phyloP scores from a whole-genome alignment of 2,888 invertebrate species.

The Cremastobaeus sp. region DNA sequence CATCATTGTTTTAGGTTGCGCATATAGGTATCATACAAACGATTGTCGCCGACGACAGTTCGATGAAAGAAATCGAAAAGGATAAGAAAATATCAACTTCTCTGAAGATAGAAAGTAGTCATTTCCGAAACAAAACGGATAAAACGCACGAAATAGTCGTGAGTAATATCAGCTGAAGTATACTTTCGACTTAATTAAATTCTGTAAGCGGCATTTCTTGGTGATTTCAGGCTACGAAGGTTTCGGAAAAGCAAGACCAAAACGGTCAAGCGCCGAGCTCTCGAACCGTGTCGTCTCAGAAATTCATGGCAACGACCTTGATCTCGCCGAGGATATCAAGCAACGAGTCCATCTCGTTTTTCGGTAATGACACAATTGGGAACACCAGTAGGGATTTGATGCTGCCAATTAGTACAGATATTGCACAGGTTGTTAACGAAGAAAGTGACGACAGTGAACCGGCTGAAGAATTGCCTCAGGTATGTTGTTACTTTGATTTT shows the following conservation, averaged over 20 bases:
- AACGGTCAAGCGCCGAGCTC: conserved; percentile 83
- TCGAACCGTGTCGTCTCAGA: conserved; percentile 61
- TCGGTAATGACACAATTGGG: conserved; percentile 72
- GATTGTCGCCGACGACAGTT: conserved; percentile 44
- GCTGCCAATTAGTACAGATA: conserved; percentile 81
- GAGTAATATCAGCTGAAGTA: conserved; percentile 49
- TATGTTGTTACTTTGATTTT: conserved; percentile 53
- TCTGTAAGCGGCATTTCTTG: conserved; percentile 4
- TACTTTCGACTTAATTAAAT: conserved; percentile 24
- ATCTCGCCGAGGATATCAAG: conserved; percentile 79
- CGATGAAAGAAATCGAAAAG: conserved; percentile 57
- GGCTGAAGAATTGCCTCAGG: conserved; percentile 72
- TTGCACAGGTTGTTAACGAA: conserved; percentile 79
- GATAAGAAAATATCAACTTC: conserved; percentile 69
- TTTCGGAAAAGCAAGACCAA: conserved; percentile 81
- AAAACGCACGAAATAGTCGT: conserved; percentile 64
- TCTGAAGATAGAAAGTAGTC: conserved; percentile 65
- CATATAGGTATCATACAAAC: conserved; percentile 45
- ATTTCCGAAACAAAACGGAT: conserved; percentile 64
- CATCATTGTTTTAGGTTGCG: conserved; percentile 27
- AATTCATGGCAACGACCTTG: conserved; percentile 82
- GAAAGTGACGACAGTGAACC: conserved; percentile 67
- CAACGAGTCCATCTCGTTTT: conserved; percentile 75
- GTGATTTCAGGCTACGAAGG: conserved; percentile 79
- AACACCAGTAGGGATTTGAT: conserved; percentile 77